Conservation (phyloP, 2,113 vertebrate species). For the Scortum barcoo region DNA sequence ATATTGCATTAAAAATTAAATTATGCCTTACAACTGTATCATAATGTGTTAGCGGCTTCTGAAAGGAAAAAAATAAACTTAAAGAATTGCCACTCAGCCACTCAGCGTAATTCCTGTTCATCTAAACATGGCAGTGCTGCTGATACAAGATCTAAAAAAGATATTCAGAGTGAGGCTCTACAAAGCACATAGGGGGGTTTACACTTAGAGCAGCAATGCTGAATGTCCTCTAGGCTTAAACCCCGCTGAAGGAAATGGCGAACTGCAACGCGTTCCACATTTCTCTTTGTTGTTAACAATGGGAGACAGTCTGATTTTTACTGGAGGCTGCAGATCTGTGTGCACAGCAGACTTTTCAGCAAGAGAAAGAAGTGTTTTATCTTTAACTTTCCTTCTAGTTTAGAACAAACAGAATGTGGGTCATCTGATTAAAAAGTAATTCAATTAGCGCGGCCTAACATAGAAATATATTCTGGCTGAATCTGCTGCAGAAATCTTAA, state of each 20-base stretch:
- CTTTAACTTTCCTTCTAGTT: constrained; percentile 53
- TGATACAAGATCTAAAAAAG: constrained; percentile 5
- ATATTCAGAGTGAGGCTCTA: constrained; percentile 21
- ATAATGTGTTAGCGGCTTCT: constrained; percentile 13
- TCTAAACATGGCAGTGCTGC: neutral
- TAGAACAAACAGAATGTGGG: constrained; percentile 63
- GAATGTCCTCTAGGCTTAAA: constrained; percentile 55
- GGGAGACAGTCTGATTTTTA: constrained; percentile 70
- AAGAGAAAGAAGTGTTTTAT: constrained; percentile 54
- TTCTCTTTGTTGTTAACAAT: constrained; percentile 72
- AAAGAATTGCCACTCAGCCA: constrained; percentile 1
- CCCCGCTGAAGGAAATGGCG: constrained; percentile 54
- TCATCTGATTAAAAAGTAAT: constrained; percentile 61
- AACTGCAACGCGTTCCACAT: constrained; percentile 60
- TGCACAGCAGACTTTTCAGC: constrained; percentile 56
- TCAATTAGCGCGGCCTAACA: constrained; percentile 17
- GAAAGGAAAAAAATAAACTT: constrained; percentile 21
- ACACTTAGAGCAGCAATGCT: constrained; percentile 34
- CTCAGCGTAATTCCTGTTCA: neutral
- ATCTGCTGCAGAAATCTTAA: neutral
- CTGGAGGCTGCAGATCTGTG: constrained; percentile 65
- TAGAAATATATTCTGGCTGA: constrained; percentile 30
- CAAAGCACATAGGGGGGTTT: constrained; percentile 37
- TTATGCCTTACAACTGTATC: constrained; percentile 15
- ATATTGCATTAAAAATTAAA: constrained; percentile 35